Conservation (phyloP, 2,888 invertebrate genomes). For the Clanis bilineata region DNA sequence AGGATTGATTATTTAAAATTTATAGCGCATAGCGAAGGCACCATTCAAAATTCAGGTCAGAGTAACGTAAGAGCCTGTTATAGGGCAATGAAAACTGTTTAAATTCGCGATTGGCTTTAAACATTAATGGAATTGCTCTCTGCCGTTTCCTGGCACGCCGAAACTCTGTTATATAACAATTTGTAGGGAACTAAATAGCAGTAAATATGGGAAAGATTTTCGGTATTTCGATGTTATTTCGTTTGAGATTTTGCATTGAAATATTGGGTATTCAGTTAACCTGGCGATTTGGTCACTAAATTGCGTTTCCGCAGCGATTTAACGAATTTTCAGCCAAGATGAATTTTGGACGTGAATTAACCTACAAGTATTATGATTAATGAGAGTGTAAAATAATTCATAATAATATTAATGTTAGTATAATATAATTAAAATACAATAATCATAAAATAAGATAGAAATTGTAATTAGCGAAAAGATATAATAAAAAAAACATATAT, state of each 20-base stretch:
- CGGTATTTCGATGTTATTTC: neutral
- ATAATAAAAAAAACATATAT: no score
- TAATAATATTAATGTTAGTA: no score
- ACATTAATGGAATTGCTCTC: slow-evolving; percentile 28
- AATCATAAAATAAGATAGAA: no score
- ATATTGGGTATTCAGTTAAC: neutral
- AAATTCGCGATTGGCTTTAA: slow-evolving; percentile 26
- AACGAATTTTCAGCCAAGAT: no score
- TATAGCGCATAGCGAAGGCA: neutral
- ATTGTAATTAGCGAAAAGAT: no score
- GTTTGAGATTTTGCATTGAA: no score
- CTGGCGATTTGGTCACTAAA: no score
- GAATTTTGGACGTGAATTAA: no score
- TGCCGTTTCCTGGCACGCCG: slow-evolving; percentile 16
- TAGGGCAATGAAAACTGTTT: slow-evolving; percentile 26
- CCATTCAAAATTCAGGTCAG: slow-evolving; percentile 10
- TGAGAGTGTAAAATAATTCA: no score
- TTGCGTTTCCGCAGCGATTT: no score
- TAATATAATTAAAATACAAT: no score
- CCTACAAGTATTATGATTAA: no score
- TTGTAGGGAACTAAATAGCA: neutral
- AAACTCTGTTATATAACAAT: neutral
- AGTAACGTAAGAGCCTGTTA: slow-evolving; percentile 17
- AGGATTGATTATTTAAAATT: slow-evolving; percentile 1
- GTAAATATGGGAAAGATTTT: neutral